Percentiles rank a stretch among this genome's conserved stretches.
phyloP scores from a whole-genome alignment of 2,113 vertebrate genomes.

The Campylorhamphus procurvoides region DNA sequence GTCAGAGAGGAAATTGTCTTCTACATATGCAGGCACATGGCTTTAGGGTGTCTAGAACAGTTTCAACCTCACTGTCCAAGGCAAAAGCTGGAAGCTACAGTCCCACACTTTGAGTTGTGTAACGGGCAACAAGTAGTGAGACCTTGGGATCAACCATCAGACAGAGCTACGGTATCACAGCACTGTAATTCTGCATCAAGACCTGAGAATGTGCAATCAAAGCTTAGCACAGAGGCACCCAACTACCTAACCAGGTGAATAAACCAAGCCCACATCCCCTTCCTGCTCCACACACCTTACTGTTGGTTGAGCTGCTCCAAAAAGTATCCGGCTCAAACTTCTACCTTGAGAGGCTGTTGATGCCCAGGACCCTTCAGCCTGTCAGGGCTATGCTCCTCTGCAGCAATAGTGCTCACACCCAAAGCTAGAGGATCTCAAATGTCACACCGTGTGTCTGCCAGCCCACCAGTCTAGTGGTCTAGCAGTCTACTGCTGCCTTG shows the following conservation, averaged over 20 bases:
- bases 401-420: background rate
- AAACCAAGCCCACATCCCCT: background rate
- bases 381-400: background rate
- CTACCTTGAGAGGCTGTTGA: fast-evolving
- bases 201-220: fast-evolving
- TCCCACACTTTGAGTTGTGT: background rate
- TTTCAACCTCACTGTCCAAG: background rate
- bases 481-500: too few species aligned
- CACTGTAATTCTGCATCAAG: background rate
- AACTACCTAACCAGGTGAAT: background rate
- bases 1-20: background rate
- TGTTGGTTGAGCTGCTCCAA: background rate
- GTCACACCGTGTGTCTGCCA: background rate
- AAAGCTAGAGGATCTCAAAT: background rate
- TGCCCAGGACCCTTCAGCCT: background rate
- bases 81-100: background rate
- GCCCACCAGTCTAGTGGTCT: background rate
- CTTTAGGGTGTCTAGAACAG: fast-evolving
- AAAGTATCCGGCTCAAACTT: background rate
- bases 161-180: background rate
- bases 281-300: background rate
- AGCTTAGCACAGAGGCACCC: fast-evolving
- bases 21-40: background rate
- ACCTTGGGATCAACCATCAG: background rate
- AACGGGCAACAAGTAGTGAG: fast-evolving